Base-by-base conservation (phyloP, 2,888 invertebrate genomes). In the Prionchulus punctatus region DNA sequence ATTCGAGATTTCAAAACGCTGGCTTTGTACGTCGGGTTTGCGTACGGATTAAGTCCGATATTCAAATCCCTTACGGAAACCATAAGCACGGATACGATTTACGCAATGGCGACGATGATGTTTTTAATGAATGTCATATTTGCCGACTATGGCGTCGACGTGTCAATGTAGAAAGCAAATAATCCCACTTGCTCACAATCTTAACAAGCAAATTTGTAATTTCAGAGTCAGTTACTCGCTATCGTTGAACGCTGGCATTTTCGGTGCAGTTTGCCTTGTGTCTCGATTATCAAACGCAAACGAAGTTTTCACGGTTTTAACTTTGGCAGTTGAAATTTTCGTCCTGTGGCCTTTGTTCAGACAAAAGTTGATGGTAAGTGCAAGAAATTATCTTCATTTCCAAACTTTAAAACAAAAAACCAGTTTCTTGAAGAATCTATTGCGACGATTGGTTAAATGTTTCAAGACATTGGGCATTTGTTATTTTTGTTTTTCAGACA, bases 51-150 rank as follows among this genome's bases (percentile, higher is more conserved):
- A 58, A 89, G 92, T 0, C 96, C 94, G 0, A 80, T 94, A 23
- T 73, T 92, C 31, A 87, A 92, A 71, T 94, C 91, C 0, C 76
- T 98, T 53, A 96, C 98, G 0, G 88, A 90, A 70, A 90, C 92
- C 0, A 86, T 98, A 1, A 91, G 91, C 68, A 94, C 94, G 0
- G 94, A 98, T 69, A 92, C 96, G 0, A 92, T 98, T 67, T 92
- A 90, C 68, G 87, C 90, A 1, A 87, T 85, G 80, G 82, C 92
- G 0, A 82, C 85, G 25, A 77, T 86, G 18, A 86, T 91, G 81
- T 81, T 94, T 76, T 67, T 86, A 0, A 73, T 86, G 1, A 92
- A 96, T 76, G 76, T 96, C 59, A 79, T 87, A 63, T 91, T 91
- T 69, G 88, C 86, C 68, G 89, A 96, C 71, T 98, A 96, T 68